phyloP scores from a whole-genome alignment of 1,140 invertebrate genomes.

The Halotydeus destructor region DNA sequence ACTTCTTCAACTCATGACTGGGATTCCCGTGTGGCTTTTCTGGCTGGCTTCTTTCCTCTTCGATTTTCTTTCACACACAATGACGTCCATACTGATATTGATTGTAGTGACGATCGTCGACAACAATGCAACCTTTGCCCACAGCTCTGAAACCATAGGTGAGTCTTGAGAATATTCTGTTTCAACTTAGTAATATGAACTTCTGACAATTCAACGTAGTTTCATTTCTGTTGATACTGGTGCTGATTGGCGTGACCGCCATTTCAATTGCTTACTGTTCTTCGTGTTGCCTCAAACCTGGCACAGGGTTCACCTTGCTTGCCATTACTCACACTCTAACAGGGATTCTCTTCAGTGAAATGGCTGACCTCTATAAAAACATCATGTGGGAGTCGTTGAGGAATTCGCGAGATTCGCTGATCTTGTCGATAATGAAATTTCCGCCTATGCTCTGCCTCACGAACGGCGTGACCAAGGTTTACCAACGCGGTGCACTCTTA shows the following conservation, averaged over 20 bases:
- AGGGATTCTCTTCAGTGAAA: background rate
- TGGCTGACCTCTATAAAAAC: too few species aligned
- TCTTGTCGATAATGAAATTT: too few species aligned
- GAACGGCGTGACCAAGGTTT: too few species aligned
- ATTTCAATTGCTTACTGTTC: conserved; percentile 17
- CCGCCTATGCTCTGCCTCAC: too few species aligned
- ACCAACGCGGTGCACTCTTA: background rate
- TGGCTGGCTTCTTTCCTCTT: conserved; percentile 15
- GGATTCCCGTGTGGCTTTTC: conserved; percentile 9
- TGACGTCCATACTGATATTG: conserved; percentile 10
- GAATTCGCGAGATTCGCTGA: background rate
- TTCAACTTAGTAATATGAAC: background rate
- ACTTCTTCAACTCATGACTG: conserved; percentile 17
- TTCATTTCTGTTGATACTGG: conserved; percentile 11
- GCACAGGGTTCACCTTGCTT: conserved; percentile 14
- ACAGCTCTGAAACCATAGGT: background rate
- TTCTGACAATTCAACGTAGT: background rate
- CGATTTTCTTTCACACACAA: conserved; percentile 11
- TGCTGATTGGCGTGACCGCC: conserved; percentile 14
- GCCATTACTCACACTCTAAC: conserved; percentile 10
- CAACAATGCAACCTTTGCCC: conserved; percentile 1
- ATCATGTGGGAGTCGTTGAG: too few species aligned
- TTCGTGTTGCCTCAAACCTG: conserved; percentile 12
- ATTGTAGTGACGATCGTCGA: conserved; percentile 11
- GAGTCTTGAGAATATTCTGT: conserved; percentile 1